Conservation (phyloP, 2,113 vertebrate species). For the Cyphomyrus plagiostoma region DNA sequence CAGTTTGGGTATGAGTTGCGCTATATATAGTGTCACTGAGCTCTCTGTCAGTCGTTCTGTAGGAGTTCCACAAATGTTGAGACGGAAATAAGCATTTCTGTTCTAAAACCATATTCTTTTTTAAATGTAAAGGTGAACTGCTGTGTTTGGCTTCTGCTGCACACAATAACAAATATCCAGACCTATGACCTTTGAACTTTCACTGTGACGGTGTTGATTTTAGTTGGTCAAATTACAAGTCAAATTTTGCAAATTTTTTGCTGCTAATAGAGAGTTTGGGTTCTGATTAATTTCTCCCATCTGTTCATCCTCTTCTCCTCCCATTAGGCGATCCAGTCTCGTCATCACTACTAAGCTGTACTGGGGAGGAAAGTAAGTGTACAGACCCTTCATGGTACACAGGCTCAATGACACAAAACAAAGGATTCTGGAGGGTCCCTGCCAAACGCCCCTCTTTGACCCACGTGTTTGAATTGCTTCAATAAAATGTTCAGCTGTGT, state of each 20-base stretch:
- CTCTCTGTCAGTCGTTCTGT: background rate
- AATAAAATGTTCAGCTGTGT: background rate
- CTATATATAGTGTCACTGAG: background rate
- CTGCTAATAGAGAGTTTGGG: background rate
- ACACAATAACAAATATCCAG: background rate
- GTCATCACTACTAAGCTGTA: constrained; percentile 98
- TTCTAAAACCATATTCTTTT: background rate
- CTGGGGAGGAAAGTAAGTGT: constrained; percentile 98
- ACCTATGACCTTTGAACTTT: background rate
- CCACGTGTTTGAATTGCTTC: background rate
- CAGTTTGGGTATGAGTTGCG: background rate
- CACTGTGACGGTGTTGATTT: background rate
- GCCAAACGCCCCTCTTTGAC: background rate
- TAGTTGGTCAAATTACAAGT: background rate
- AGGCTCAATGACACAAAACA: background rate
- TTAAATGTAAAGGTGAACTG: background rate
- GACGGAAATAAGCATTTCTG: background rate
- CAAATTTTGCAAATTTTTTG: background rate
- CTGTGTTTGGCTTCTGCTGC: background rate
- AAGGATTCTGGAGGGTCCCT: background rate
- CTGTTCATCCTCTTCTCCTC: constrained; percentile 17
- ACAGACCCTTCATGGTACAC: background rate
- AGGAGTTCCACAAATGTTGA: background rate
- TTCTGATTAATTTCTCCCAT: background rate
- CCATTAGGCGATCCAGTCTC: constrained; percentile 82